Percentiles rank a stretch among this genome's conserved stretches.
These are phyloP conservation scores for Megaustenia siamemsis DNA, from an alignment of 2,888 invertebrate genomes.

Conservation along the genomic window DNA sequence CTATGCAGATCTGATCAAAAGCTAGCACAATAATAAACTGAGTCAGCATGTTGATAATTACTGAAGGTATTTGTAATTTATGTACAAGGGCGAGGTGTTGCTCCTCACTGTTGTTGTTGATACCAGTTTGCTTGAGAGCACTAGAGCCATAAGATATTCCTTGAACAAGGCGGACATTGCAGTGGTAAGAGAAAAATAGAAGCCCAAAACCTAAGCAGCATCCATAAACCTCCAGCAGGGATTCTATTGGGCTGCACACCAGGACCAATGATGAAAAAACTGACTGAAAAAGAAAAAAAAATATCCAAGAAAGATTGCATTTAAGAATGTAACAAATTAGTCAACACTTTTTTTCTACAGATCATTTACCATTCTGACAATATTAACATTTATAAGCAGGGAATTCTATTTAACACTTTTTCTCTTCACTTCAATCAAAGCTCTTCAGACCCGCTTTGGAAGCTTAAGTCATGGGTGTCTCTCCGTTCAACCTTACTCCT, in stretches of 20 bases:
- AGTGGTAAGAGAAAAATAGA: constrained; percentile 43
- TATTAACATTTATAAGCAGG: too few species aligned
- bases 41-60: constrained; percentile 69
- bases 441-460: too few species aligned
- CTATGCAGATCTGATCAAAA: constrained; percentile 50
- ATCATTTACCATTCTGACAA: too few species aligned
- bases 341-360: too few species aligned
- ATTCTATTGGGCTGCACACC: constrained; percentile 50
- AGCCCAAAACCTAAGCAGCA: constrained; percentile 44
- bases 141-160: background rate
- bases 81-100: background rate
- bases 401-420: too few species aligned
- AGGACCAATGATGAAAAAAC: constrained; percentile 30
- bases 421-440: too few species aligned
- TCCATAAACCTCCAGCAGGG: constrained; percentile 46
- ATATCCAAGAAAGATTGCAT: background rate
- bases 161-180: constrained; percentile 32
- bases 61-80: constrained; percentile 77
- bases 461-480: too few species aligned
- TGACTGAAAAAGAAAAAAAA: constrained; percentile 37
- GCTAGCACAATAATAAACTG: constrained; percentile 59
- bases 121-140: background rate
- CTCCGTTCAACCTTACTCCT: too few species aligned
- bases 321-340: background rate
- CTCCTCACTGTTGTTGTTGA: background rate